Conservation (phyloP, 2,797 vertebrate genomes). For the Pseudotriccus pelzelni region DNA sequence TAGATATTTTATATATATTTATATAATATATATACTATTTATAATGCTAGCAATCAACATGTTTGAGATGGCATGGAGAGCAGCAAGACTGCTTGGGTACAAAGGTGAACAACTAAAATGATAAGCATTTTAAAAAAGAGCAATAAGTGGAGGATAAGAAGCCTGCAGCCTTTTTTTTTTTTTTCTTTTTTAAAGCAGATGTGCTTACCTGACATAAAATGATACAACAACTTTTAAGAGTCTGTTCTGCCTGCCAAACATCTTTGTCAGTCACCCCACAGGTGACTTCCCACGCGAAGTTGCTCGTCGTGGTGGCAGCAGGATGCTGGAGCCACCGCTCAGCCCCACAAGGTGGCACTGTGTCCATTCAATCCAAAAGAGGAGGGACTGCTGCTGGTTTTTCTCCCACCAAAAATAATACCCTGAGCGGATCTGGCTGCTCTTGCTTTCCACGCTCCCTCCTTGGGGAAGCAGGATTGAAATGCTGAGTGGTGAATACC, state of each 20-base stretch:
- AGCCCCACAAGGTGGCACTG: slow-evolving; percentile 74
- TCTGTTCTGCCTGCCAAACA: background rate
- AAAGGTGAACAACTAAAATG: background rate
- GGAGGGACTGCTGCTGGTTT: background rate
- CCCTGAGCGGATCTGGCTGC: accelerated
- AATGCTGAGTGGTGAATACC: too few relatives aligned
- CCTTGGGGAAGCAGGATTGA: background rate
- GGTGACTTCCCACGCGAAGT: accelerated
- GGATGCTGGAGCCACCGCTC: background rate
- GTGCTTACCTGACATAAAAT: slow-evolving; percentile 16
- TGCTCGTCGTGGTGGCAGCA: accelerated
- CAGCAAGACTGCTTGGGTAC: background rate
- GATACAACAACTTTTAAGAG: background rate
- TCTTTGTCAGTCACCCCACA: background rate
- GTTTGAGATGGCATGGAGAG: background rate
- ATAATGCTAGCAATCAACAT: slow-evolving; percentile 26
- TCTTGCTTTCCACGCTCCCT: background rate
- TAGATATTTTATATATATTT: slow-evolving; percentile 38
- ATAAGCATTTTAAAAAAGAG: background rate
- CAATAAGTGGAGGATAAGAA: background rate
- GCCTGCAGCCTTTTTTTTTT: background rate
- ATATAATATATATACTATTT: slow-evolving; percentile 55
- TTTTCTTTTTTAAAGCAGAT: background rate
- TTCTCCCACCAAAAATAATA: background rate
- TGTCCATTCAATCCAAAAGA: background rate